Percentiles rank a stretch among this genome's conserved stretches.
Conservation (phyloP, 2,113 vertebrate genomes). For the Ictalurus punctatus region DNA sequence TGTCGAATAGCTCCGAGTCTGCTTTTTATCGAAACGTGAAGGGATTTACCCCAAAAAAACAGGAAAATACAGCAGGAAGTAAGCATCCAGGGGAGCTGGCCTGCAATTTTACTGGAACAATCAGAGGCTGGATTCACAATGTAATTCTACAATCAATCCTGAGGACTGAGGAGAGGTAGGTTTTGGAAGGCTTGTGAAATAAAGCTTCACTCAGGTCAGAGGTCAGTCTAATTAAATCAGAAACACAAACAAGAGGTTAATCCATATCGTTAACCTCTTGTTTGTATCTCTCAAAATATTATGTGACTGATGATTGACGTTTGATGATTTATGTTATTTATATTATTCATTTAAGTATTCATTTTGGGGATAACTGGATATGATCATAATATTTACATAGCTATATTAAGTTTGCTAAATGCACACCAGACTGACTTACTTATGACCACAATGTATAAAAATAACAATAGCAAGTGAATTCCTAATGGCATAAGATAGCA, state of each 20-base stretch:
- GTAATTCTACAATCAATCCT: slow-evolving; percentile 68
- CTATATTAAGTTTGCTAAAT: background rate
- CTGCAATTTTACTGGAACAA: slow-evolving; percentile 46
- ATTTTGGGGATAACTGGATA: background rate
- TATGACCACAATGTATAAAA: background rate
- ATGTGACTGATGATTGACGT: background rate
- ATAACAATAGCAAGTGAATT: background rate
- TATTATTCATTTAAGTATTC: background rate
- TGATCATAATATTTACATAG: background rate
- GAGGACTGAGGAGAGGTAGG: slow-evolving; percentile 74
- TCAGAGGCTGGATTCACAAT: slow-evolving; percentile 61
- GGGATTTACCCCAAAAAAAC: slow-evolving; percentile 51
- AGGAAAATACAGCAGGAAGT: slow-evolving; percentile 33
- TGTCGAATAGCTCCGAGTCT: slow-evolving; percentile 43
- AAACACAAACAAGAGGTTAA: slow-evolving; percentile 73
- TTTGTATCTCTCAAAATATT: slow-evolving; percentile 41
- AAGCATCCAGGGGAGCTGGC: slow-evolving; percentile 44
- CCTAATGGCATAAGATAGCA: background rate
- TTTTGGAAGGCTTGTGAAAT: slow-evolving; percentile 66
- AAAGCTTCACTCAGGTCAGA: slow-evolving; percentile 67
- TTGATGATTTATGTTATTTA: background rate
- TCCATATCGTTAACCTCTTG: slow-evolving; percentile 65
- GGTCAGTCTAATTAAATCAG: slow-evolving; percentile 77
- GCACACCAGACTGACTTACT: background rate
- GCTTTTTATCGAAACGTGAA: slow-evolving; percentile 9